These are phyloP conservation scores for Anthrax anthrax DNA, from an alignment of 2,888 invertebrate species.

Conservation along the genomic window DNA sequence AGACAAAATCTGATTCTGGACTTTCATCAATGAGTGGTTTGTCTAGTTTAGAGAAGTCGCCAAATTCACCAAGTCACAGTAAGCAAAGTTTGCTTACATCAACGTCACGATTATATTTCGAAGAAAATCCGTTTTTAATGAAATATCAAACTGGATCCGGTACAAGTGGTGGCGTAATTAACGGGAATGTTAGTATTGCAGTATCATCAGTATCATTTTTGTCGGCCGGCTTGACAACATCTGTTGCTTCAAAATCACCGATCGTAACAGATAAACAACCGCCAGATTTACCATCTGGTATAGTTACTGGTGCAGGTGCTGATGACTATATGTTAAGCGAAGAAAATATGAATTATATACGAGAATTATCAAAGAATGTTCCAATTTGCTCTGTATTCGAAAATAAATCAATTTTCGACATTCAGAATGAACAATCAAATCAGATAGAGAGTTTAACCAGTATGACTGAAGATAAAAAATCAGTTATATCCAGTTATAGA, in stretches of 20 bases:
- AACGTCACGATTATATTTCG: conserved; percentile 5
- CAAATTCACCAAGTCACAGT: conserved; percentile 48
- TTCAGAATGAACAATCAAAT: conserved; percentile 15
- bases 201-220: not conserved
- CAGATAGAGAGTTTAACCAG: conserved; percentile 22
- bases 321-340: conserved; percentile 26
- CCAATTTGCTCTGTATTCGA: conserved; percentile 34
- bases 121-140: conserved; percentile 3
- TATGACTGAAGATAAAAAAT: not conserved
- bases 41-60: conserved; percentile 74
- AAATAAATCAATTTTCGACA: conserved; percentile 31
- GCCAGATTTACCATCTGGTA: not conserved
- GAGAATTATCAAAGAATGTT: conserved; percentile 32
- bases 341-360: conserved; percentile 32
- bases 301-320: not conserved
- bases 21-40: conserved; percentile 77
- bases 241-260: not conserved
- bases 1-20: conserved; percentile 69
- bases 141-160: conserved; percentile 1
- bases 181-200: not conserved
- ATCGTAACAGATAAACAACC: not conserved
- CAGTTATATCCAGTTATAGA: not conserved
- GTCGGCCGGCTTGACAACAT: not conserved
- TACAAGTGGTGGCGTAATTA: not conserved
- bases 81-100: conserved; percentile 1